These are phyloP conservation scores for Aphelocoma coerulescens DNA, from an alignment of 2,113 vertebrate genomes.

Conservation along the genomic window DNA sequence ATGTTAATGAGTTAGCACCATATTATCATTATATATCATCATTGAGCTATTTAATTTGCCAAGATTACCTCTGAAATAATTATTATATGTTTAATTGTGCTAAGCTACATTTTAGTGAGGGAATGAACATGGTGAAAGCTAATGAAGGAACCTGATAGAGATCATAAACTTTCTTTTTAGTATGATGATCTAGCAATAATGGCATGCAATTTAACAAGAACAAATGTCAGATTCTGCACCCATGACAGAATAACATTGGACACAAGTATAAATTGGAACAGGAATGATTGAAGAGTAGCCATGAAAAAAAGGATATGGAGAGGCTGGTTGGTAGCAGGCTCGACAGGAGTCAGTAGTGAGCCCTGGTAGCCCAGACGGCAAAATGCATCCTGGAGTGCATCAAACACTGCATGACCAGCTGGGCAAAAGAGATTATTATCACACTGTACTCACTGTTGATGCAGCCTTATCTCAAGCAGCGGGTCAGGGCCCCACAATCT, in stretches of 20 bases:
- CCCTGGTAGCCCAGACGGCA: neutral
- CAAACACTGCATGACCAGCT: neutral
- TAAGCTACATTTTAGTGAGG: neutral
- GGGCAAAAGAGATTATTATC: neutral
- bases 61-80: neutral
- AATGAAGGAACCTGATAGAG: neutral
- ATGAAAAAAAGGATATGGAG: neutral
- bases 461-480: neutral
- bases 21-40: neutral
- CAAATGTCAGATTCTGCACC: neutral
- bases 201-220: neutral
- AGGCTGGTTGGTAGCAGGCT: neutral
- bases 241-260: neutral
- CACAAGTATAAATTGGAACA: neutral
- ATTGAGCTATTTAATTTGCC: neutral
- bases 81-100: neutral
- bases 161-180: neutral
- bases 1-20: neutral
- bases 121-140: neutral
- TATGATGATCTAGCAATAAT: neutral
- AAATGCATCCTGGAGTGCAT: neutral
- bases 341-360: rapidly evolving
- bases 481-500: neutral
- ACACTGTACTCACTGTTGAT: neutral
- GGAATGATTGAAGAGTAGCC: neutral